Evolutionary conservation across 2,797 vertebrate species (phyloP).

Genomic region (Neomorphus geoffroyi): DNA sequence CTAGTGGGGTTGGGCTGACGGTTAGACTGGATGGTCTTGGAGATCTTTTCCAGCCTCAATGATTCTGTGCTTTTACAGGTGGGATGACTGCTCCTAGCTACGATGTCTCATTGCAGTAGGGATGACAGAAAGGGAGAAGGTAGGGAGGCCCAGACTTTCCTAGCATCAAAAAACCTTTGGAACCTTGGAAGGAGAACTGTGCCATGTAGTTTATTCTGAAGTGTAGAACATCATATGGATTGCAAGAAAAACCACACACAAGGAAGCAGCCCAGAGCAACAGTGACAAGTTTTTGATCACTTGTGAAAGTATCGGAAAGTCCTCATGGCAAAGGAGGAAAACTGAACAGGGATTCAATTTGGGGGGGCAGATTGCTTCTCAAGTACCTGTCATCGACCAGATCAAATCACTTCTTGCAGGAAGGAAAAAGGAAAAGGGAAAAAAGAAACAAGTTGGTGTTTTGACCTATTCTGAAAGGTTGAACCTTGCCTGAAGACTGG

Average conservation of each 20-base stretch:
- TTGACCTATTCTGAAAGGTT: not conserved
- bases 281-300: not conserved
- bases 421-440: not conserved
- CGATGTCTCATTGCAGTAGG: not conserved
- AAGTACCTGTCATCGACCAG: not conserved
- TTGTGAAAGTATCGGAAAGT: not conserved
- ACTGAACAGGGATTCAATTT: not conserved
- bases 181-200: not conserved
- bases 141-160: not conserved
- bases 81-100: not conserved
- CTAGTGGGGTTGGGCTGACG: too few species aligned
- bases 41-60: too few species aligned
- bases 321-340: not conserved
- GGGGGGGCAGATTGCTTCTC: not conserved
- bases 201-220: not conserved
- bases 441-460: not conserved
- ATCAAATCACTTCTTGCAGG: not conserved
- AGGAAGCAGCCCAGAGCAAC: not conserved
- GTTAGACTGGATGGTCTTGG: too few species aligned
- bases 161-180: not conserved
- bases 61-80: too few species aligned
- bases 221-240: not conserved
- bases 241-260: not conserved
- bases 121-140: not conserved
- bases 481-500: not conserved